Percentiles rank a stretch among this genome's conserved stretches.
These are phyloP conservation scores for Drosophila mercatorum DNA, from an alignment of 2,888 invertebrate species.

Conservation along the genomic window DNA sequence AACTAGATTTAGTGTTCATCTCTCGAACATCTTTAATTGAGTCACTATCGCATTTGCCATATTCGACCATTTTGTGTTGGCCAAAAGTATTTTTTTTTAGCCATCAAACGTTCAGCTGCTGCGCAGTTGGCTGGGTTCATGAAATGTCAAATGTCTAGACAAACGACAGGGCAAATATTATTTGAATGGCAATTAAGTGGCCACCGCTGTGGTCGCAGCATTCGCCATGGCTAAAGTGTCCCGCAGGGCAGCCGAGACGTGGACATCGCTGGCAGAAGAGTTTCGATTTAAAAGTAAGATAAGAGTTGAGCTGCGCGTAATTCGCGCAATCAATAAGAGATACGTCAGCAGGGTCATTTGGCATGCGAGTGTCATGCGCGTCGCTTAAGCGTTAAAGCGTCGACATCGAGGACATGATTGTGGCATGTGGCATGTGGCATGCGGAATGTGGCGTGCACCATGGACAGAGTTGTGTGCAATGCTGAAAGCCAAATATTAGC, in stretches of 20 bases:
- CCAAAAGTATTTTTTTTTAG: not conserved
- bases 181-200: slow-evolving; percentile 31
- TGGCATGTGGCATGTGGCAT: not conserved
- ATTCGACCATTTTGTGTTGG: not conserved
- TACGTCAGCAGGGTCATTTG: slow-evolving; percentile 55
- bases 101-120: not conserved
- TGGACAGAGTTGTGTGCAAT: slow-evolving; percentile 7
- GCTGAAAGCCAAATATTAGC: slow-evolving; percentile 71
- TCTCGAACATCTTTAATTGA: not conserved
- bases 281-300: slow-evolving; percentile 26
- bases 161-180: slow-evolving; percentile 33
- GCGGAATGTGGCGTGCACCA: not conserved
- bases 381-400: slow-evolving; percentile 56
- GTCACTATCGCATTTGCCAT: not conserved
- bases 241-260: not conserved
- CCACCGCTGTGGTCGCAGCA: slow-evolving; percentile 13
- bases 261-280: not conserved
- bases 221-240: not conserved
- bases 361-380: slow-evolving; percentile 36
- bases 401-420: slow-evolving; percentile 34
- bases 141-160: slow-evolving; percentile 52
- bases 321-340: slow-evolving; percentile 43
- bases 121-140: slow-evolving; percentile 21
- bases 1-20: not conserved
- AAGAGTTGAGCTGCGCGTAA: slow-evolving; percentile 11